These are phyloP conservation scores for zebrafish (Danio rerio) DNA, from an alignment of 2,113 vertebrate genomes.

Conservation along the genomic window DNA sequence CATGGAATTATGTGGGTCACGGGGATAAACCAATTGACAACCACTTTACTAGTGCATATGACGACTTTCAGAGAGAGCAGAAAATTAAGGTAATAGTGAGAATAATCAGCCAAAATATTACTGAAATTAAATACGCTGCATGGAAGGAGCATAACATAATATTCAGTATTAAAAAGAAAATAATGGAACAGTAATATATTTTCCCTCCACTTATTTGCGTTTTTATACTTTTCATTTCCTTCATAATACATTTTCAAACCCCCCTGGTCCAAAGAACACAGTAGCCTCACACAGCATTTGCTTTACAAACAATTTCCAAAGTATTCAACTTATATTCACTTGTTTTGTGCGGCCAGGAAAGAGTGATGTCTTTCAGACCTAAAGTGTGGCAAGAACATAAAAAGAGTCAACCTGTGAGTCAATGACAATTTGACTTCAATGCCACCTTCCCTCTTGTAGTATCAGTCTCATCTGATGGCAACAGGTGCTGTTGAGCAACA, in stretches of 20 bases:
- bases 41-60: background rate
- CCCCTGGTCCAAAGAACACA: background rate
- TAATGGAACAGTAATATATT: too few species aligned
- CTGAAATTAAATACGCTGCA: background rate
- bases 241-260: background rate
- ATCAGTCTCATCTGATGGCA: slow-evolving; percentile 1
- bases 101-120: background rate
- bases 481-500: background rate
- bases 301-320: background rate
- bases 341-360: too few species aligned
- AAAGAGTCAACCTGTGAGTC: background rate
- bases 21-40: too few species aligned
- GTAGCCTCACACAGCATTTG: background rate
- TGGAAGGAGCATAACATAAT: background rate
- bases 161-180: too few species aligned
- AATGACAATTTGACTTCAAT: background rate
- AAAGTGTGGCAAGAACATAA: background rate
- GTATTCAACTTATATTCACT: background rate
- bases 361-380: background rate
- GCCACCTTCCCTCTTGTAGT: background rate
- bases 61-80: background rate
- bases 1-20: too few species aligned
- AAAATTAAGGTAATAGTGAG: background rate
- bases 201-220: too few species aligned
- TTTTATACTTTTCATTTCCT: too few species aligned